phyloP scores from a whole-genome alignment of 1,140 invertebrate species.

The Pogonomyrmex barbatus region DNA sequence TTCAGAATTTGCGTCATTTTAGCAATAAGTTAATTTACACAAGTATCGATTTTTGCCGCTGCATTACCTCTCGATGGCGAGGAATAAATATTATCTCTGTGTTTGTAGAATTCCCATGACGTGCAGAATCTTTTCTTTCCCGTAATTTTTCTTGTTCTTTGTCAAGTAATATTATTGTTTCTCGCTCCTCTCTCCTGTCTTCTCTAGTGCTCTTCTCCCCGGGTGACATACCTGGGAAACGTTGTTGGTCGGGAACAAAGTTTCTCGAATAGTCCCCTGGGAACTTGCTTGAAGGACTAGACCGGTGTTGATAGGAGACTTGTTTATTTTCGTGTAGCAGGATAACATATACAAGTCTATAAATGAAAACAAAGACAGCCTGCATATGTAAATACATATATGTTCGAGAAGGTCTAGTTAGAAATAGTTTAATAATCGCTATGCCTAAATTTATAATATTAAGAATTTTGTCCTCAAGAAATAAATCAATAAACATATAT shows the following conservation, averaged over 20 bases:
- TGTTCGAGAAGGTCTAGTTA: background rate
- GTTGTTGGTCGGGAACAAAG: constrained; percentile 58
- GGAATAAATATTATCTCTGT: constrained; percentile 38
- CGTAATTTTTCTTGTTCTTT: constrained; percentile 49
- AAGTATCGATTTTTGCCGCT: constrained; percentile 17
- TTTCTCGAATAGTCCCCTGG: constrained; percentile 40
- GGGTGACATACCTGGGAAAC: constrained; percentile 30
- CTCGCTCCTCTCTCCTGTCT: background rate
- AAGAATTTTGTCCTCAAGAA: background rate
- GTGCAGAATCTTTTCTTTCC: constrained; percentile 16
- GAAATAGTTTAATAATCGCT: background rate
- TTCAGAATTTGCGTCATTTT: constrained; percentile 1
- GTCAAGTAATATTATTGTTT: constrained; percentile 55
- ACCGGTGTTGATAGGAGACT: constrained; percentile 46
- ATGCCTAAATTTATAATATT: background rate
- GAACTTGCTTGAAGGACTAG: constrained; percentile 30
- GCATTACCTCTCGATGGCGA: constrained; percentile 18
- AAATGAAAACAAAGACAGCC: constrained; percentile 35
- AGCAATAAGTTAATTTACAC: constrained; percentile 8
- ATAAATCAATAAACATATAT: background rate
- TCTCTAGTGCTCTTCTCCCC: constrained; percentile 7
- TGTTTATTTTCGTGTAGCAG: constrained; percentile 61
- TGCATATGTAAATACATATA: constrained; percentile 21
- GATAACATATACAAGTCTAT: background rate
- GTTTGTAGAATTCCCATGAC: background rate